phyloP scores from a whole-genome alignment of 1,140 invertebrate genomes.

The Aphaenogaster rudis region DNA sequence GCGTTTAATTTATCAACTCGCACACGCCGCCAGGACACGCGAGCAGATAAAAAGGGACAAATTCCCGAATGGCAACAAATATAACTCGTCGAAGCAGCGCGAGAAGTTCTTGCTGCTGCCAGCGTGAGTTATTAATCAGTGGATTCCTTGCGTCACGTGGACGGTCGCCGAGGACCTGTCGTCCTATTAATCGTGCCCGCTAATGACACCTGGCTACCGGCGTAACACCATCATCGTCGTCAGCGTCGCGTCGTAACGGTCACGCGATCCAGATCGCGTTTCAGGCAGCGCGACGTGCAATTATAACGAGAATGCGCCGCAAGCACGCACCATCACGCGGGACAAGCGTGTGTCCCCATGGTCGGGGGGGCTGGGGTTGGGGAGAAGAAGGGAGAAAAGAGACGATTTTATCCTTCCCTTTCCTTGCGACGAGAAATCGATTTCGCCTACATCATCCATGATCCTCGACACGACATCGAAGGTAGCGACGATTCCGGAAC shows the following conservation, averaged over 20 bases:
- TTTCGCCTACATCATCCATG: conserved; percentile 68
- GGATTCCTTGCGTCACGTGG: conserved; percentile 44
- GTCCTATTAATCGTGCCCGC: conserved; percentile 80
- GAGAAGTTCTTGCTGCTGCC: conserved; percentile 1
- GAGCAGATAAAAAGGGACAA: conserved; percentile 5
- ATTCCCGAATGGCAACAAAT: background rate
- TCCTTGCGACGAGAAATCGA: conserved; percentile 62
- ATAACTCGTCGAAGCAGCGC: background rate
- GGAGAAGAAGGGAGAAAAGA: background rate
- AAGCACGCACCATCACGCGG: conserved; percentile 75
- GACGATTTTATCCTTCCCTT: conserved; percentile 47
- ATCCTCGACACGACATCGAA: conserved; percentile 58
- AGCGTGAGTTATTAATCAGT: conserved; percentile 71
- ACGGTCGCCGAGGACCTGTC: conserved; percentile 72
- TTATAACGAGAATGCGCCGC: conserved; percentile 79
- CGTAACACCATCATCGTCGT: conserved; percentile 51
- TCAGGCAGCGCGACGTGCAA: conserved; percentile 75
- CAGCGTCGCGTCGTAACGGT: conserved; percentile 65
- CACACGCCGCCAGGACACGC: background rate
- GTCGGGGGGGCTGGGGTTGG: background rate
- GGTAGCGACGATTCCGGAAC: background rate
- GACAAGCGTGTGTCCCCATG: conserved; percentile 67
- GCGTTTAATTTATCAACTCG: conserved; percentile 31
- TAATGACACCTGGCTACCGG: conserved; percentile 75
- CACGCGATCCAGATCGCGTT: conserved; percentile 78